A percentile compares a stretch with the other conserved stretches of the same genome.
phyloP scores from a whole-genome alignment of 2,113 vertebrate species.

The Serranochromis macrocephalus region DNA sequence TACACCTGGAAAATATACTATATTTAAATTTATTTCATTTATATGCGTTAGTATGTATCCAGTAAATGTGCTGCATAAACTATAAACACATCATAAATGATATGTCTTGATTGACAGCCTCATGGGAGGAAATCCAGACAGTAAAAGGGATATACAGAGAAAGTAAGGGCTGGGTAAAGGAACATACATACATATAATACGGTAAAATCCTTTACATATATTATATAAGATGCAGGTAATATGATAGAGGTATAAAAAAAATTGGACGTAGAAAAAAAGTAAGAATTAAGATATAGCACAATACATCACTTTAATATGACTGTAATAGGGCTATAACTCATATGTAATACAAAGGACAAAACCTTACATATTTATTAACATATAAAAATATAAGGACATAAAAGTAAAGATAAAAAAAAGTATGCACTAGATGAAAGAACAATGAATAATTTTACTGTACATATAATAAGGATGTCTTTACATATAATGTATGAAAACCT shows the following conservation, averaged over 20 bases:
- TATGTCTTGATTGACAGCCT: neutral
- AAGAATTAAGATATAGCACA: fast-evolving
- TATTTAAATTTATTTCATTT: neutral
- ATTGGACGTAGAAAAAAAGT: fast-evolving
- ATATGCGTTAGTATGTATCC: neutral
- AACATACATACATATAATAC: neutral
- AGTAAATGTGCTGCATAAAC: neutral
- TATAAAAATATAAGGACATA: neutral
- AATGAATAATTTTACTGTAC: neutral
- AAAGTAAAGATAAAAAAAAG: neutral
- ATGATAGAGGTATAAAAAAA: neutral
- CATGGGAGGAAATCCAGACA: neutral
- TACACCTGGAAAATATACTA: neutral
- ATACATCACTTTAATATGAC: neutral
- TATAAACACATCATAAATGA: neutral
- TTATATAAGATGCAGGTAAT: neutral
- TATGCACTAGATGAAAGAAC: neutral
- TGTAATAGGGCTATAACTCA: neutral
- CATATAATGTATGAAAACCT: neutral
- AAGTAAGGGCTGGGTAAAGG: neutral
- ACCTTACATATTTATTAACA: neutral
- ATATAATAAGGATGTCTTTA: neutral
- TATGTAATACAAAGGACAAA: fast-evolving
- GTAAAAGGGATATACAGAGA: neutral
- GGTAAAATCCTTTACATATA: neutral